phyloP scores from a whole-genome alignment of 2,113 vertebrate genomes.

The Stomatorhinus ivindoensis region DNA sequence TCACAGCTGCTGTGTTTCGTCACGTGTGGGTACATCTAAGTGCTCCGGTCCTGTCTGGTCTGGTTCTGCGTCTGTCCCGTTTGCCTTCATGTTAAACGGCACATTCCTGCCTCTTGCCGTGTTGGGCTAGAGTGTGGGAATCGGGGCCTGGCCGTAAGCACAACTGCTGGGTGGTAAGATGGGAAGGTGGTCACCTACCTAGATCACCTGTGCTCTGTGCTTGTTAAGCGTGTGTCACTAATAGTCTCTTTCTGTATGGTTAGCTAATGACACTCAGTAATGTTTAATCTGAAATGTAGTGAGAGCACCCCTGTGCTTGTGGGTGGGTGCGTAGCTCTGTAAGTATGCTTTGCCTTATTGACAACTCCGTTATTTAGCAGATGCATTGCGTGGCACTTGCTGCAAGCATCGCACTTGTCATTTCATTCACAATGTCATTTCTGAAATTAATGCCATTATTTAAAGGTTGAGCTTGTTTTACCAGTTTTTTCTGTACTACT shows the following conservation, averaged over 20 bases:
- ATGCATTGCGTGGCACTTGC: not conserved
- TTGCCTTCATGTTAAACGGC: not conserved
- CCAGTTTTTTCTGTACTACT: not conserved
- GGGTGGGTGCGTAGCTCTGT: not conserved
- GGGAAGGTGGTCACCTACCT: not conserved
- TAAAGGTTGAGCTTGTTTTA: not conserved
- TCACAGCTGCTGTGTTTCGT: not conserved
- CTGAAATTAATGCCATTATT: not conserved
- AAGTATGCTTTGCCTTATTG: slow-evolving; percentile 2
- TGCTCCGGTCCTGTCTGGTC: not conserved
- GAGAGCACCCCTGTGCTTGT: not conserved
- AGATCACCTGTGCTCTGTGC: not conserved
- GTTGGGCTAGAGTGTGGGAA: not conserved
- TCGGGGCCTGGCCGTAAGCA: not conserved
- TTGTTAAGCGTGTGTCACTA: not conserved
- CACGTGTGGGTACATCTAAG: not conserved
- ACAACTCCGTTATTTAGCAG: not conserved
- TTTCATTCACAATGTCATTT: not conserved
- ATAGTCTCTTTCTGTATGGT: not conserved
- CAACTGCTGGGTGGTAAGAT: not conserved
- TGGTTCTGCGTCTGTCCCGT: not conserved
- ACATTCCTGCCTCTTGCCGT: not conserved
- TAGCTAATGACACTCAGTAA: not conserved
- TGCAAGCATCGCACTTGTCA: not conserved
- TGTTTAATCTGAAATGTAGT: not conserved